Conservation (phyloP, 37 sponge, comb jelly and placozoan genomes). For the Haliclona indistincta region DNA sequence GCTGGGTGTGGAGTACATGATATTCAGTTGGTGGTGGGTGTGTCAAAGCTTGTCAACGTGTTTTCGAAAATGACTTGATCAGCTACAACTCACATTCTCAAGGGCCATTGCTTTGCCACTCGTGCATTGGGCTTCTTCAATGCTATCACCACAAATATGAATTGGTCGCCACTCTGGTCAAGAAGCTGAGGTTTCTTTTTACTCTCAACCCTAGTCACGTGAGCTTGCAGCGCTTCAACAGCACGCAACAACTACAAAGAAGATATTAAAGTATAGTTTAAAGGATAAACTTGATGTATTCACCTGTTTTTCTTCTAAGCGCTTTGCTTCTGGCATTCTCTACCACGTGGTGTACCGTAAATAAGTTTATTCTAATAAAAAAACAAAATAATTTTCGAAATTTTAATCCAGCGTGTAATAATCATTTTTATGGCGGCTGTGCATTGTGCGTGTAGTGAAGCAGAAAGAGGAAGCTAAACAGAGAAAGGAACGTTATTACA, state of each 20-base stretch:
- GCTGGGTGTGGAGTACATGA: too few relatives aligned
- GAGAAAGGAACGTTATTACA: not conserved
- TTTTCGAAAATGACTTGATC: too few relatives aligned
- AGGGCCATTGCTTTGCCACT: not conserved
- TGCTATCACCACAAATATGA: slow-evolving; percentile 50
- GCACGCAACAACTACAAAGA: slow-evolving; percentile 52
- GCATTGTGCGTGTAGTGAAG: not conserved
- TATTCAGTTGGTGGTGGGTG: too few relatives aligned
- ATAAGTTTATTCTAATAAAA: not conserved
- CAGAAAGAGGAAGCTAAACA: not conserved
- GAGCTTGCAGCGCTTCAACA: slow-evolving; percentile 59
- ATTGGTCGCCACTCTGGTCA: slow-evolving; percentile 45
- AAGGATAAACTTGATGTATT: not conserved
- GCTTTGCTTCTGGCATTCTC: not conserved
- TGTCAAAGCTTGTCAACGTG: too few relatives aligned
- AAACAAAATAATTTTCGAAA: not conserved
- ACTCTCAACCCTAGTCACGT: slow-evolving; percentile 20
- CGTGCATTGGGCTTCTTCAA: too few relatives aligned
- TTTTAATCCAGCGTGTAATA: not conserved
- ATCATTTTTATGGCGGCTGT: not conserved
- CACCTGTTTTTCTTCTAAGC: slow-evolving; percentile 13
- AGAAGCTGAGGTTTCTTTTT: slow-evolving; percentile 39
- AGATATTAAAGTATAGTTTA: not conserved
- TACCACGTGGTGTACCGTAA: not conserved
- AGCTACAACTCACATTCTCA: too few relatives aligned